These are phyloP conservation scores for Rattus norvegicus DNA, from an alignment of 2,113 vertebrate species.

Conservation along the genomic window GRCr8 NC_086021.1:61553001-61553500, in stretches of 20 bases:
- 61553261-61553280: not conserved
- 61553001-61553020: not conserved
- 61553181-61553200: not conserved
- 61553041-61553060: not conserved
- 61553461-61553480: not conserved
- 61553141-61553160: not conserved
- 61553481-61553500: not conserved
- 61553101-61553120: not conserved
- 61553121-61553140: not conserved
- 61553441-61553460: not conserved
- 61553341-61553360: not conserved
- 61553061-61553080: not conserved
- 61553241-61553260: not conserved
- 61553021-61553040: not conserved
- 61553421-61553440: constrained; percentile 20
- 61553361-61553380: not conserved
- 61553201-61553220: not conserved
- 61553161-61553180: not conserved
- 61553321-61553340: not conserved
- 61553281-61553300: not conserved
- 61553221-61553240: not conserved
- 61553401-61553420: not conserved
- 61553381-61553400: not conserved
- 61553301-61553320: not conserved
- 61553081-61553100: not conserved